Conservation (phyloP, 2,113 vertebrate species). For the Cnemophilus loriae region DNA sequence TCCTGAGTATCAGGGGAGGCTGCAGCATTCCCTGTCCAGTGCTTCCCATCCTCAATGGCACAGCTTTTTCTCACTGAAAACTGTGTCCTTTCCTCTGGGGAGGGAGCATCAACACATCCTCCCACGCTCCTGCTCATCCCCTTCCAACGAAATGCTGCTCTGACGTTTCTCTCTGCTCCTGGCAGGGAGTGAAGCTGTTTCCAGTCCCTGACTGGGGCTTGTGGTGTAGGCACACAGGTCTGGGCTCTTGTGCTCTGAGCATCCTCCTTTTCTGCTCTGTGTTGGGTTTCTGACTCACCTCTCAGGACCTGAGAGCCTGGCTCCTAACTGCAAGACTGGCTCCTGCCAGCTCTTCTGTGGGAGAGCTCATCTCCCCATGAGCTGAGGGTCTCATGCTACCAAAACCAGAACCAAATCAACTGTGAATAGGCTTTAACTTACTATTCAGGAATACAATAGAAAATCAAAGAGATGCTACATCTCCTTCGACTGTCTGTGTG, state of each 20-base stretch:
- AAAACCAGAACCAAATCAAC: slow-evolving; percentile 27
- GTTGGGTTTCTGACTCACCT: neutral
- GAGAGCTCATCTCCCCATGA: neutral
- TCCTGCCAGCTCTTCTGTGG: neutral
- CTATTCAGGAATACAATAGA: slow-evolving; percentile 45
- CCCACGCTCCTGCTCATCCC: neutral
- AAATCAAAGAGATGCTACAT: slow-evolving; percentile 30
- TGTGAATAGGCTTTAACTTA: slow-evolving; percentile 33
- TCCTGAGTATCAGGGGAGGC: neutral
- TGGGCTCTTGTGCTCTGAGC: neutral
- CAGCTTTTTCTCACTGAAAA: neutral
- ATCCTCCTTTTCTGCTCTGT: neutral
- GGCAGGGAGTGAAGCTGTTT: neutral
- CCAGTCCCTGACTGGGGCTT: neutral
- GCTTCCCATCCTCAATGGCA: neutral
- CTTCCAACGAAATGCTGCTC: slow-evolving; percentile 1
- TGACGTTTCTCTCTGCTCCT: neutral
- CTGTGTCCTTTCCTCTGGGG: neutral
- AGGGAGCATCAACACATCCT: slow-evolving; percentile 25
- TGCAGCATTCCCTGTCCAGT: neutral
- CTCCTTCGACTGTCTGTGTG: neutral
- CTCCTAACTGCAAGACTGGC: neutral
- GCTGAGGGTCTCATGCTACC: neutral
- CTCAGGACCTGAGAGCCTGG: neutral
- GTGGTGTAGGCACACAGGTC: neutral